These are phyloP conservation scores for Eupeodes corollae DNA, from an alignment of 1,140 invertebrate genomes.

Conservation along the genomic window DNA sequence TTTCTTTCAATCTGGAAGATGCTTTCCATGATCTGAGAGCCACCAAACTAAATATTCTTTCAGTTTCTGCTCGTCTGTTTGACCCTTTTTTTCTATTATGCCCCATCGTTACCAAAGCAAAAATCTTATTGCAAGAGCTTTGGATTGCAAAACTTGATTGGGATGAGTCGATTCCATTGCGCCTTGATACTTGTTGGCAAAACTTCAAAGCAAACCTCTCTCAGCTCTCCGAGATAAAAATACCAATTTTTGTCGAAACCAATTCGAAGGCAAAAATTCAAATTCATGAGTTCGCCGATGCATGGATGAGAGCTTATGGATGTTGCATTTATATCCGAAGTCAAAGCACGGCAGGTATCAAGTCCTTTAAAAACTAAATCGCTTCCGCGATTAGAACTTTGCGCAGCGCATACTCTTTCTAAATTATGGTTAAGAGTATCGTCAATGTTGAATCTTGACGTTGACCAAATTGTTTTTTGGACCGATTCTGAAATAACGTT, in stretches of 20 bases:
- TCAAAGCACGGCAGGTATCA: neutral
- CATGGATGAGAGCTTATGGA: neutral
- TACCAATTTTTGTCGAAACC: neutral
- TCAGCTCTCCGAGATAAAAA: neutral
- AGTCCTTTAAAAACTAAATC: constrained; percentile 15
- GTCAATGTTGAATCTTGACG: neutral
- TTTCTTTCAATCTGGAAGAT: constrained; percentile 10
- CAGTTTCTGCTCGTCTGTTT: constrained; percentile 16
- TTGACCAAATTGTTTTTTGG: constrained; percentile 12
- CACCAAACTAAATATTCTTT: constrained; percentile 22
- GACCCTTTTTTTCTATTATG: constrained; percentile 28
- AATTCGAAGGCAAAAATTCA: neutral
- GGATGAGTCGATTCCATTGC: constrained; percentile 17
- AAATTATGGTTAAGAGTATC: constrained; percentile 6
- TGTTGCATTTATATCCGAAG: neutral
- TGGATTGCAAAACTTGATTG: constrained; percentile 25
- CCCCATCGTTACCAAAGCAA: constrained; percentile 25
- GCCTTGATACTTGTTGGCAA: constrained; percentile 12
- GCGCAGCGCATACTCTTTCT: constrained; percentile 7
- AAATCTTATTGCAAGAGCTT: constrained; percentile 34
- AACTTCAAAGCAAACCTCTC: neutral
- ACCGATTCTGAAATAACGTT: constrained; percentile 28
- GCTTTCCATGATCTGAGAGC: constrained; percentile 5
- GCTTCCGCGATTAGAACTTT: constrained; percentile 20
- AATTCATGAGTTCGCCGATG: neutral